These are phyloP conservation scores for Peribatodes rhomboidaria DNA, from an alignment of 2,888 invertebrate genomes.

Conservation along the genomic window DNA sequence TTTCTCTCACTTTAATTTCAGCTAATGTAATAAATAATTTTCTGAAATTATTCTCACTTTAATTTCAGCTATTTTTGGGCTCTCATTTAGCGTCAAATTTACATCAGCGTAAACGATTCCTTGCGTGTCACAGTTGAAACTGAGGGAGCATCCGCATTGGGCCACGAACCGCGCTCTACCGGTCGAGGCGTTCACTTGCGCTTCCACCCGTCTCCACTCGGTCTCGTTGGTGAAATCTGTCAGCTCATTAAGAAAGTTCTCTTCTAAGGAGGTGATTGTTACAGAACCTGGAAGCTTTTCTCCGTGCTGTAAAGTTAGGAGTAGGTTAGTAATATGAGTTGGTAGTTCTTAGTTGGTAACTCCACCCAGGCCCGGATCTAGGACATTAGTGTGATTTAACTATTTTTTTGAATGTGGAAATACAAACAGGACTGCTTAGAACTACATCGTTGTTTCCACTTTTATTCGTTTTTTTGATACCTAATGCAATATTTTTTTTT, in stretches of 20 bases:
- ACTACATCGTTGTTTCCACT: too few species aligned
- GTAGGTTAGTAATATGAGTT: not conserved
- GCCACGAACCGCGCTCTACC: constrained; percentile 66
- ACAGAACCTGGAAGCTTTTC: constrained; percentile 57
- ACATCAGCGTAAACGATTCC: constrained; percentile 64
- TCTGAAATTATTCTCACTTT: constrained; percentile 56
- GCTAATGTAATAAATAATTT: too few species aligned
- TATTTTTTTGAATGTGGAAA: too few species aligned
- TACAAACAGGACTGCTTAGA: too few species aligned
- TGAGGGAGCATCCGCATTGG: constrained; percentile 61
- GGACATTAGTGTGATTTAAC: too few species aligned
- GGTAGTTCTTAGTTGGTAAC: not conserved
- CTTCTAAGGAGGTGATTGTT: constrained; percentile 66
- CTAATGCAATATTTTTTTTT: too few species aligned
- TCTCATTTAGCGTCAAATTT: constrained; percentile 56
- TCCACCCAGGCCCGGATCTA: too few species aligned
- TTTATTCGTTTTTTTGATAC: too few species aligned
- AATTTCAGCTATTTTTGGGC: constrained; percentile 52
- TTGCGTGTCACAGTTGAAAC: constrained; percentile 56
- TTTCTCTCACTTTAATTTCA: too few species aligned
- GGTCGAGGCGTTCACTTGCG: constrained; percentile 49
- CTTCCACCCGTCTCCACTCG: constrained; percentile 57
- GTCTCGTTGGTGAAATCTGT: constrained; percentile 69
- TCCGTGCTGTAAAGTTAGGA: constrained; percentile 60
- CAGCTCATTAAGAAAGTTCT: constrained; percentile 68